phyloP scores from a whole-genome alignment of 2,113 vertebrate genomes.

The zebrafish (Danio rerio) region DNA sequence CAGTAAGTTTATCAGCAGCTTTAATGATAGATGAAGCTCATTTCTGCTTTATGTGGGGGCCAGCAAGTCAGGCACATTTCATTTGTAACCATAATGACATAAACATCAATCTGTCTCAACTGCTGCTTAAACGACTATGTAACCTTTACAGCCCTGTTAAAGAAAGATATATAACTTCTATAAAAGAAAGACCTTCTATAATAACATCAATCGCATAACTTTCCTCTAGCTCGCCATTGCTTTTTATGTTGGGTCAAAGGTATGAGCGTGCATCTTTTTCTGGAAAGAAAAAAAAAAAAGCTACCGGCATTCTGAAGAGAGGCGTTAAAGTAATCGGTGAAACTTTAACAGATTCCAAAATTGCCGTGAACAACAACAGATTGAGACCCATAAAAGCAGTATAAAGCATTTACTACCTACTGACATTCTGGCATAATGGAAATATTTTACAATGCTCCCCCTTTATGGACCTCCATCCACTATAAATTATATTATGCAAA shows the following conservation, averaged over 20 bases:
- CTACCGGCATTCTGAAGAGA: conserved; percentile 39
- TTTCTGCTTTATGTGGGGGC: conserved; percentile 68
- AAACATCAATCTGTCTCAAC: conserved; percentile 81
- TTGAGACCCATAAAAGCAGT: conserved; percentile 75
- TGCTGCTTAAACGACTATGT: conserved; percentile 81
- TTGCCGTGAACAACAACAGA: conserved; percentile 78
- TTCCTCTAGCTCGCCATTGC: conserved; percentile 59
- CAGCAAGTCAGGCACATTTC: conserved; percentile 65
- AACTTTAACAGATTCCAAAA: conserved; percentile 71
- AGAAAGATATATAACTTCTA: conserved; percentile 75
- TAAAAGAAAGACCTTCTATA: conserved; percentile 65
- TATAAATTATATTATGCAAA: conserved; percentile 88
- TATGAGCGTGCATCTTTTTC: conserved; percentile 10
- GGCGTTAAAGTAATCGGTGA: conserved; percentile 61
- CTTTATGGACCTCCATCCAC: conserved; percentile 80
- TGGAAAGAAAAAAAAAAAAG: conserved; percentile 1
- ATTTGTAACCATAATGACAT: conserved; percentile 75
- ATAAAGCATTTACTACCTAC: conserved; percentile 81
- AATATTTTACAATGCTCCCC: conserved; percentile 81
- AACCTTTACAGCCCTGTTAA: conserved; percentile 80
- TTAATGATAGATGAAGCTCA: conserved; percentile 69
- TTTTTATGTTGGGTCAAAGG: conserved; percentile 67
- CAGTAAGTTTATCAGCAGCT: conserved; percentile 63
- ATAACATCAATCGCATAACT: conserved; percentile 67
- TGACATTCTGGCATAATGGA: conserved; percentile 85